Evolutionary conservation across 1,140 invertebrate genomes (phyloP).

Genomic region (Campoletis sonorensis): DNA sequence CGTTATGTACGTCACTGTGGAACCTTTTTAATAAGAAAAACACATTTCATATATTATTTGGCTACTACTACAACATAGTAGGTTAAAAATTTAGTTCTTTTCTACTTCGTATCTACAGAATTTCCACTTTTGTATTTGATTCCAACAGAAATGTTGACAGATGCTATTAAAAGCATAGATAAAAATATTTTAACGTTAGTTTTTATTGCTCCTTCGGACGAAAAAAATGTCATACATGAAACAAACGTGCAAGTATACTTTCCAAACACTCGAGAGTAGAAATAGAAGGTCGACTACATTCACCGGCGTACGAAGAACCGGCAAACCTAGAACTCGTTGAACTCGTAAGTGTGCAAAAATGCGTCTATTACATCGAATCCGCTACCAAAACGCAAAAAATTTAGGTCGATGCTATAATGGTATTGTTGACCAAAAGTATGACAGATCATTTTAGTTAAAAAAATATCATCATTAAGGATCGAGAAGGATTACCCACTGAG

Average conservation of each 20-base stretch:
- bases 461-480: no score
- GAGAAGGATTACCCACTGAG: no score
- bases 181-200: neutral
- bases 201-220: neutral
- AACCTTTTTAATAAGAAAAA: no score
- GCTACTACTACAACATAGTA: no score
- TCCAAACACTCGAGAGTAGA: neutral
- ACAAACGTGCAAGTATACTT: neutral
- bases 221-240: neutral
- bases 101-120: no score
- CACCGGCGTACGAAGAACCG: conserved; percentile 54
- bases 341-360: neutral
- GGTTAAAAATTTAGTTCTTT: no score
- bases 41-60: no score
- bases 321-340: conserved; percentile 7
- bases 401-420: neutral
- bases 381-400: neutral
- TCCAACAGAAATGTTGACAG: no score
- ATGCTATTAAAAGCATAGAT: neutral
- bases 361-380: neutral
- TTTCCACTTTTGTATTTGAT: no score
- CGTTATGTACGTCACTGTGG: no score
- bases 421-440: neutral
- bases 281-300: conserved; percentile 70
- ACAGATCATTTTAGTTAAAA: neutral